These are phyloP conservation scores for Dasysyrphus albostriatus DNA, from an alignment of 2,888 invertebrate genomes.

Conservation along the genomic window DNA sequence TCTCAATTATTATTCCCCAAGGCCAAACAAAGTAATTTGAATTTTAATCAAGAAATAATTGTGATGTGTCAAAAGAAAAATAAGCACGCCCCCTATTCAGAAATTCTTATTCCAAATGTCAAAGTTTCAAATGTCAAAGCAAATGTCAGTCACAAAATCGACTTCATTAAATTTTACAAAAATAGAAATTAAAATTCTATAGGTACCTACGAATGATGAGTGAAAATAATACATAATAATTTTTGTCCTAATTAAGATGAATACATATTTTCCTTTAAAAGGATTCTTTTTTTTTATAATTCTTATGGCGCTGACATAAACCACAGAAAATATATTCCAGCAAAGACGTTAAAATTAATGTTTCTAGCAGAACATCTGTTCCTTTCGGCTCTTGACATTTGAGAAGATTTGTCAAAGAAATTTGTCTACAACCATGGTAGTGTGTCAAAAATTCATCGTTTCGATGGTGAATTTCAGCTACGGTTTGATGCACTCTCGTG, in stretches of 20 bases:
- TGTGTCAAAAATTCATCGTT: constrained; percentile 46
- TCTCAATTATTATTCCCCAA: constrained; percentile 55
- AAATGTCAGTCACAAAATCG: constrained; percentile 20
- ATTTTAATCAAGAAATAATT: neutral
- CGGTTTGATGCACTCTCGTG: constrained; percentile 59
- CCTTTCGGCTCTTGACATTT: constrained; percentile 26
- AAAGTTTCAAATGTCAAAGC: constrained; percentile 54
- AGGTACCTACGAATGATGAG: constrained; percentile 30
- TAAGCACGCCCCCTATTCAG: constrained; percentile 28
- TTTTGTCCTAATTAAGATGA: constrained; percentile 58
- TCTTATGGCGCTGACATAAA: constrained; percentile 24
- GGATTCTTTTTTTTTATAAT: constrained; percentile 24
- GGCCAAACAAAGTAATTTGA: constrained; percentile 62
- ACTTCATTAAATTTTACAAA: constrained; percentile 42
- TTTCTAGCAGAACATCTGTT: constrained; percentile 58
- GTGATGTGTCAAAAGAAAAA: constrained; percentile 6
- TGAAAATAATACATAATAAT: constrained; percentile 35
- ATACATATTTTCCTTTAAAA: constrained; percentile 43
- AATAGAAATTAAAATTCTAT: constrained; percentile 18
- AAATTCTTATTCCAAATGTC: constrained; percentile 46
- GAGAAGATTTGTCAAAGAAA: constrained; percentile 70
- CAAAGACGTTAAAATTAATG: constrained; percentile 66
- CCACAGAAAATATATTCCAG: constrained; percentile 24
- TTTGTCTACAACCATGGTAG: constrained; percentile 47
- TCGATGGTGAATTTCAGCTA: constrained; percentile 30